Conservation (phyloP, 2,888 invertebrate species). For the Silvanus unidentatus region DNA sequence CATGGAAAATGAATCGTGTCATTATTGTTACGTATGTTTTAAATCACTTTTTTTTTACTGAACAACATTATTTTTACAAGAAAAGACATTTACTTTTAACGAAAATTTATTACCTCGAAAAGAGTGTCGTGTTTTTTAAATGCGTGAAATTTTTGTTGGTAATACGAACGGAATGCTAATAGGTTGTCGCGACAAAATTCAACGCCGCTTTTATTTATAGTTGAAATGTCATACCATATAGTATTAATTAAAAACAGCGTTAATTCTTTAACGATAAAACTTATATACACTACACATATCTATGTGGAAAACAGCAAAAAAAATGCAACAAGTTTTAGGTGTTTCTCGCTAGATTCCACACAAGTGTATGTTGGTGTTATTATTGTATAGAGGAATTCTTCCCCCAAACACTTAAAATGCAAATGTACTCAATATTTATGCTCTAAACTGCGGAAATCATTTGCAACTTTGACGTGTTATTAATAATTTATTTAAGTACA, state of each 20-base stretch:
- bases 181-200: constrained; percentile 3
- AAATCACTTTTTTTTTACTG: background rate
- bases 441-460: constrained; percentile 37
- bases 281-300: too few species aligned
- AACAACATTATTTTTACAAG: constrained; percentile 2
- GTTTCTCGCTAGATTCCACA: background rate
- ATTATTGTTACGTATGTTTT: background rate
- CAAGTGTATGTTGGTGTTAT: too few species aligned
- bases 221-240: background rate
- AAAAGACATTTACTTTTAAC: constrained; percentile 4
- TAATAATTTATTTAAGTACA: constrained; percentile 42
- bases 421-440: constrained; percentile 34
- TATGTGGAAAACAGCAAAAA: background rate
- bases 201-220: constrained; percentile 1
- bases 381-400: background rate
- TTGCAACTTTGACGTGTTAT: constrained; percentile 41
- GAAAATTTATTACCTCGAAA: constrained; percentile 3
- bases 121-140: constrained; percentile 4
- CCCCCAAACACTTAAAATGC: constrained; percentile 19
- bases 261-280: background rate
- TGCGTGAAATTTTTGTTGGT: constrained; percentile 6
- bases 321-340: background rate
- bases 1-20: too few species aligned
- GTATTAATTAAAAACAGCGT: background rate
- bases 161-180: constrained; percentile 5